These are phyloP conservation scores for Sciurus vulgaris DNA, from an alignment of 2,797 vertebrate genomes.

Conservation along the genomic window DNA sequence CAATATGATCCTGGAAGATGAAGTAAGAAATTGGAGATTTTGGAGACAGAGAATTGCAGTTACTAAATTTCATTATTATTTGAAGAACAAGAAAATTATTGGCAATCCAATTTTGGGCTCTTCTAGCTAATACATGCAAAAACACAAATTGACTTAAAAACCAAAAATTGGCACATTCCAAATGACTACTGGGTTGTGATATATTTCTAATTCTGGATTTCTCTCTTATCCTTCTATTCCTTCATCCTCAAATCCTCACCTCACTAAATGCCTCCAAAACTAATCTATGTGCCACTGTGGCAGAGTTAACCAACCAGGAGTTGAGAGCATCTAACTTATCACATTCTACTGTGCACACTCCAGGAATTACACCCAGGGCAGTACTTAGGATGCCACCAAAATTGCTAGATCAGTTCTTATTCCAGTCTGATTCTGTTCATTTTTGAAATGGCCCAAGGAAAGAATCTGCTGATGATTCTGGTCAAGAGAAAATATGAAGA, in stretches of 20 bases:
- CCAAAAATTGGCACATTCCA: background rate
- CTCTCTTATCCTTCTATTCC: background rate
- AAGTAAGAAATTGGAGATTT: conserved; percentile 10
- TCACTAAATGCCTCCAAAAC: background rate
- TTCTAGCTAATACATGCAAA: background rate
- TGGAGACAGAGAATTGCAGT: background rate
- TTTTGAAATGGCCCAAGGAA: background rate
- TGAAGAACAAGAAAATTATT: background rate
- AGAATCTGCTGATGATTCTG: background rate
- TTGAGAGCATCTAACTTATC: background rate
- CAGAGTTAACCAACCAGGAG: background rate
- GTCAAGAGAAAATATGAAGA: background rate
- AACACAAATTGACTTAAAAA: background rate
- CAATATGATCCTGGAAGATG: background rate
- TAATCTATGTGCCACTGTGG: background rate
- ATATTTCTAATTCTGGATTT: background rate
- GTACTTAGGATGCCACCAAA: background rate
- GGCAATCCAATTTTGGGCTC: background rate
- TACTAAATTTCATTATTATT: conserved; percentile 1
- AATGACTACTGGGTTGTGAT: background rate
- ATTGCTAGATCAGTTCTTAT: background rate
- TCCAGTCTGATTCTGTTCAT: background rate
- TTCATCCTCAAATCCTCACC: accelerated
- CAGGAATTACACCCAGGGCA: background rate
- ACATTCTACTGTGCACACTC: background rate